These are phyloP conservation scores for Caranx ignobilis DNA, from an alignment of 2,113 vertebrate species.

Conservation along the genomic window DNA sequence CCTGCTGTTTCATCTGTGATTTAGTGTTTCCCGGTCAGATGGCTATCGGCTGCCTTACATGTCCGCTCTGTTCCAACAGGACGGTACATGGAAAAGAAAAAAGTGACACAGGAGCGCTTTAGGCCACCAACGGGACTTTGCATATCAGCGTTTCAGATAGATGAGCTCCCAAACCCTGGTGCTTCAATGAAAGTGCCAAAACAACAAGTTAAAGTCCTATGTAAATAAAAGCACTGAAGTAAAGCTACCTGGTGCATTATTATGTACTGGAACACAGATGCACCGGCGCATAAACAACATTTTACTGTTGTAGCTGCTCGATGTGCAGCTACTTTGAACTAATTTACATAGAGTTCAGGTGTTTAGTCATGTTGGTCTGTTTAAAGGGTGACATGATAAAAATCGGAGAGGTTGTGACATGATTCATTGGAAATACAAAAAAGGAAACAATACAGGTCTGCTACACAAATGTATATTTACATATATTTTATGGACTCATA, in stretches of 20 bases:
- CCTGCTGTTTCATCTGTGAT: constrained; percentile 80
- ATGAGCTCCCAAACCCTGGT: background rate
- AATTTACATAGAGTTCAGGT: no score
- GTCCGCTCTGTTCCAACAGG: constrained; percentile 63
- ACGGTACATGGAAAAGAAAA: constrained; percentile 53
- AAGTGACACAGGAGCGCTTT: constrained; percentile 8
- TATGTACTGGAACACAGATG: background rate
- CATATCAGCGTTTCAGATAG: constrained; percentile 6
- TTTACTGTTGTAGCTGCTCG: background rate
- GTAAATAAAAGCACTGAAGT: no score
- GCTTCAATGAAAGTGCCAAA: no score
- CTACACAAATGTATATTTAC: no score
- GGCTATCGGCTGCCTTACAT: constrained; percentile 73
- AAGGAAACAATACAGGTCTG: no score
- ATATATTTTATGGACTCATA: no score
- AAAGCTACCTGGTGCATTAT: no score
- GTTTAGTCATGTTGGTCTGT: no score
- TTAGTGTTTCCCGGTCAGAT: constrained; percentile 78
- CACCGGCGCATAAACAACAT: background rate
- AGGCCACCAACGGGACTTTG: background rate
- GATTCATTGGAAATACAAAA: no score
- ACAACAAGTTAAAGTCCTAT: background rate
- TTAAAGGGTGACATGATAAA: no score
- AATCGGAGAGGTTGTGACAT: no score
- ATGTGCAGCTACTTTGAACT: background rate